These are phyloP conservation scores for Crotalus helleri DNA, from an alignment of 2,113 vertebrate genomes.

Conservation along the genomic window DNA sequence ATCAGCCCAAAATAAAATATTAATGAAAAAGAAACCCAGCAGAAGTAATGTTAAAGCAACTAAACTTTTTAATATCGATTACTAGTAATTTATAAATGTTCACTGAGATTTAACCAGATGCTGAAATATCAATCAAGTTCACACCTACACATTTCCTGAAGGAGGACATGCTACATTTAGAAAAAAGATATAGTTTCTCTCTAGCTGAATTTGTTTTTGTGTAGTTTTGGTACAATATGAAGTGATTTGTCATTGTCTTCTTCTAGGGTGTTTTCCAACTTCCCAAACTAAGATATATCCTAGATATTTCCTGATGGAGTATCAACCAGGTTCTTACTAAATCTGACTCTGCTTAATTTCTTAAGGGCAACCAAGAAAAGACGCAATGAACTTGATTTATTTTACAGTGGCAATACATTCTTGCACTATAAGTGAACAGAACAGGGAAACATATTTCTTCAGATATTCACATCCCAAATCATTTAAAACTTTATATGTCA, in stretches of 20 bases:
- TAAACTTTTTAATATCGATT: neutral
- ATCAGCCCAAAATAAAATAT: neutral
- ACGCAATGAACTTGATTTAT: neutral
- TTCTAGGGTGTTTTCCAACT: neutral
- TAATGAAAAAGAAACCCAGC: neutral
- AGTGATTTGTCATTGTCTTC: neutral
- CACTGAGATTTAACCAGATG: neutral
- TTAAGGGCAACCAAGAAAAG: neutral
- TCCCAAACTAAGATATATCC: neutral
- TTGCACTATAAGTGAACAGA: neutral
- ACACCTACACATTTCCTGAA: neutral
- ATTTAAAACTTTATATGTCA: neutral
- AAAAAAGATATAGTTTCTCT: neutral
- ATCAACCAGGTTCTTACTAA: neutral
- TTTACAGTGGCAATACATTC: neutral
- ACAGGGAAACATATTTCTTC: neutral
- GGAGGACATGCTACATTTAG: neutral
- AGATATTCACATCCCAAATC: neutral
- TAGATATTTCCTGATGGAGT: neutral
- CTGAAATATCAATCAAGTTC: neutral
- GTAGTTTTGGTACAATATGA: neutral
- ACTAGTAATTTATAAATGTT: neutral
- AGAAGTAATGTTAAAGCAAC: neutral
- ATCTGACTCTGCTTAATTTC: neutral
- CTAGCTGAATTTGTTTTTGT: neutral